Base-by-base conservation (phyloP, 2,113 vertebrate genomes). In the Ophthalmolycus amberensis region DNA sequence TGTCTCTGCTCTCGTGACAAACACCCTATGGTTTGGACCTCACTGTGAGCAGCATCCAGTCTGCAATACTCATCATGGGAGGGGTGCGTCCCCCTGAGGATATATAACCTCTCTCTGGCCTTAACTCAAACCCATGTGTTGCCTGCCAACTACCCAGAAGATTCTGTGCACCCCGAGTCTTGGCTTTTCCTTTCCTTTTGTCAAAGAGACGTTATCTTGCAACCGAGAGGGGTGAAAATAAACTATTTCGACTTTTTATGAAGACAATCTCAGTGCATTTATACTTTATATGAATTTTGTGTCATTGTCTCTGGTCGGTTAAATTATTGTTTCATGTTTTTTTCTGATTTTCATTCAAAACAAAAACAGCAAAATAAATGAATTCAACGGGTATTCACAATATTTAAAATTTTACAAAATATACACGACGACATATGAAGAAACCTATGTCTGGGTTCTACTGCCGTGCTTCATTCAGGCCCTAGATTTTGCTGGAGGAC, bases 91-190 rank as follows among this genome's bases (percentile, higher is more conserved):
- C 80, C 72, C 72, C 80, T 16, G 66, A 70, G 80, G 78, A 52
- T 59, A 52, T 63, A 42, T 83, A 70, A 79, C 87, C 87, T 87
- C 88, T 84, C 15, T 85, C 59, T 77, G 56, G 46, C 37, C 76
- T 78, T 27, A 82, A 85, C 89, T 77, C 58, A 25, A 34, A 71
- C 62, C 38, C 7, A 8, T 1, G 44, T 74, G 81, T 16, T 34
- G 71, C 42, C 82, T 83, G 81, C 71, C 65, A 65, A 65, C 58
- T 71, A 52, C 25, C 63, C 20, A 25, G 71, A 79, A 71, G 87
- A 78, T 32, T 79, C 56, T n/a, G 27, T 60, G 20, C 8, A n/a
- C 9, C 9, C 69, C 1, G 4, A 46, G 16, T 20, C 0, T 69
- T 44, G 1, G 34, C 54, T 65, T 80, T 71, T 42, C 2, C n/a